Evolutionary conservation across 2,797 vertebrate genomes (phyloP).

Genomic region (Karalla daura): DNA sequence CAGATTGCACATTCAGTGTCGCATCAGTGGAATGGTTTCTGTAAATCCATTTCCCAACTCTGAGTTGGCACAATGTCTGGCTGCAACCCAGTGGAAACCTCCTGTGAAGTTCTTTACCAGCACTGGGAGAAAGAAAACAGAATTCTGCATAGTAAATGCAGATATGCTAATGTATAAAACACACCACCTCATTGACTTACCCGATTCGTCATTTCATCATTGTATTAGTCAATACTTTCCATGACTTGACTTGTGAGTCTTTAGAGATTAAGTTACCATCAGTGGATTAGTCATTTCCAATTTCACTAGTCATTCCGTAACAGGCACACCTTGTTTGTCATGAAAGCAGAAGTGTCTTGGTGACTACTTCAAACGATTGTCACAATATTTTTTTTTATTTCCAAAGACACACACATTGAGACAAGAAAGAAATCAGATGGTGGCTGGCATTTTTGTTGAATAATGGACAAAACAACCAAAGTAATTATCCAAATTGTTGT

Average conservation of each 20-base stretch:
- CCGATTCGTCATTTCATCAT: neutral
- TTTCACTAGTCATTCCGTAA: neutral
- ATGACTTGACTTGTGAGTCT: constrained; percentile 9
- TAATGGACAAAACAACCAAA: too few species aligned
- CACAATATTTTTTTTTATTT: neutral
- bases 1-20: constrained; percentile 59
- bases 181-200: neutral
- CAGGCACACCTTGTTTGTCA: neutral
- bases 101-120: constrained; percentile 6
- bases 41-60: constrained; percentile 43
- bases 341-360: neutral
- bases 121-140: neutral
- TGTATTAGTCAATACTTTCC: neutral
- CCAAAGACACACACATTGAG: too few species aligned
- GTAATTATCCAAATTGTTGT: too few species aligned
- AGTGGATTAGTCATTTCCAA: constrained; percentile 12
- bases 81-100: constrained; percentile 3
- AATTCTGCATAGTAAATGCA: neutral
- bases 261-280: neutral
- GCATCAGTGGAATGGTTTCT: constrained; percentile 43
- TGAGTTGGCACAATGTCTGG: constrained; percentile 20
- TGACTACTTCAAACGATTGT: neutral
- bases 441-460: too few species aligned
- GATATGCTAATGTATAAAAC: neutral
- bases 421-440: too few species aligned